Evolutionary conservation across 2,888 invertebrate species (phyloP).

Genomic region (Tinea trinotella): DNA sequence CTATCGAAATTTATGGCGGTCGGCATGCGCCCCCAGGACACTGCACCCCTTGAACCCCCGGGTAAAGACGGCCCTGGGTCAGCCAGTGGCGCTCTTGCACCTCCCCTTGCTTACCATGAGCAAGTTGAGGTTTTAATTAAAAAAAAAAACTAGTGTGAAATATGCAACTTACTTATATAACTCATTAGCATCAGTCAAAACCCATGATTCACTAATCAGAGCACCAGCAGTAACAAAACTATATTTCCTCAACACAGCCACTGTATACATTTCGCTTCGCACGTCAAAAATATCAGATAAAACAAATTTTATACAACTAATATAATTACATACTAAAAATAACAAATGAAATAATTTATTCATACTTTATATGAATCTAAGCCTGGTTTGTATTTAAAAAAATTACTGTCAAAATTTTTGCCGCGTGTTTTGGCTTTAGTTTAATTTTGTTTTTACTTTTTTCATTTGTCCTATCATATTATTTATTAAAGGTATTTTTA

Average conservation of each 20-base stretch:
- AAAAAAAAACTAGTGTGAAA: no score
- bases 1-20: no score
- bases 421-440: background rate
- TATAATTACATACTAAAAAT: background rate
- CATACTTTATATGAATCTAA: background rate
- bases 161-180: slow-evolving; percentile 48
- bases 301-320: background rate
- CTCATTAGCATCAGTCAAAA: slow-evolving; percentile 48
- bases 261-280: slow-evolving; percentile 23
- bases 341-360: background rate
- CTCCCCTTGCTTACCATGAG: no score
- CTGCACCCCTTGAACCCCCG: no score
- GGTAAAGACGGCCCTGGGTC: no score
- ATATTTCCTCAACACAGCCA: slow-evolving; percentile 41
- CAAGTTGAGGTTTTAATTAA: no score
- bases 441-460: no score
- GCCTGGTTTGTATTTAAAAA: background rate
- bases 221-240: slow-evolving; percentile 48
- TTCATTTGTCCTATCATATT: no score
- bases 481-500: no score
- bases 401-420: background rate
- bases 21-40: no score
- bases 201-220: slow-evolving; percentile 46
- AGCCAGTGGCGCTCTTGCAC: no score
- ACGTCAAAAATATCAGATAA: background rate